Conservation (phyloP, 2,888 invertebrate species). For the Catocala fraxini region DNA sequence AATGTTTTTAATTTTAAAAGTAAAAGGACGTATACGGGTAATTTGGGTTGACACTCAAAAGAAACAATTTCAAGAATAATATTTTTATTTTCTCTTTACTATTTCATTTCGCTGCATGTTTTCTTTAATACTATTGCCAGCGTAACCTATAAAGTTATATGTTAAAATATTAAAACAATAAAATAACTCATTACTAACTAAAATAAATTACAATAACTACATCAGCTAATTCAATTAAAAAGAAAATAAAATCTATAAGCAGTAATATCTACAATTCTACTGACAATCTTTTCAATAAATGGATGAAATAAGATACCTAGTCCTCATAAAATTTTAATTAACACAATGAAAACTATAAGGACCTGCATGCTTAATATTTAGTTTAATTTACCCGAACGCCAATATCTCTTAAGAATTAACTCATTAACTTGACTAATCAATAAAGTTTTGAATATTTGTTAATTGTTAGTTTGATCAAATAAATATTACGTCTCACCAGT, state of each 20-base stretch:
- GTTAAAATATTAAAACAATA: background rate
- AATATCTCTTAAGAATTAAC: too few relatives aligned
- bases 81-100: constrained; percentile 14
- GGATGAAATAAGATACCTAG: too few relatives aligned
- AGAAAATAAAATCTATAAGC: constrained; percentile 9
- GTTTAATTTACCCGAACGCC: too few relatives aligned
- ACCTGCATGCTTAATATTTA: too few relatives aligned
- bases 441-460: too few relatives aligned
- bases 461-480: too few relatives aligned
- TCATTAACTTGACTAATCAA: too few relatives aligned
- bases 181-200: constrained; percentile 1
- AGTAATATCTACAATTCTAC: constrained; percentile 1
- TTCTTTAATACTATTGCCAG: background rate
- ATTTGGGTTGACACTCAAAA: constrained; percentile 34
- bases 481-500: too few relatives aligned
- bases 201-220: background rate
- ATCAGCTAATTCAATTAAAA: background rate
- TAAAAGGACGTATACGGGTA: constrained; percentile 8
- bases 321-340: too few relatives aligned
- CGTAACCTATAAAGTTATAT: constrained; percentile 10
- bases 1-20: too few relatives aligned
- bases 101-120: constrained; percentile 11
- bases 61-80: constrained; percentile 36
- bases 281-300: too few relatives aligned
- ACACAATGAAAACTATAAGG: too few relatives aligned